These are phyloP conservation scores for Echiichthys vipera DNA, from an alignment of 2,797 vertebrate species.

Conservation along the genomic window DNA sequence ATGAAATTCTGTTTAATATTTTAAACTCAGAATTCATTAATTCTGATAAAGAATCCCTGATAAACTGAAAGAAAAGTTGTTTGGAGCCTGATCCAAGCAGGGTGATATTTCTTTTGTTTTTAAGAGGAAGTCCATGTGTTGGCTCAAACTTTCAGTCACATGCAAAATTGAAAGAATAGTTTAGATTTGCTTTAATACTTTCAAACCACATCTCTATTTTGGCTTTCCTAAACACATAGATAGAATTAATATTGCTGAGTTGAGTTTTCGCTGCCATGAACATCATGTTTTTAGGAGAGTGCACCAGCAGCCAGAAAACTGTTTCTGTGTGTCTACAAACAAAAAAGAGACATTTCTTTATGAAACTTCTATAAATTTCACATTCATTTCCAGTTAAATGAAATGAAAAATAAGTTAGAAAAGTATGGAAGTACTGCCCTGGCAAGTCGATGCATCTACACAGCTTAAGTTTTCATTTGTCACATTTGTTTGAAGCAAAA, in stretches of 20 bases:
- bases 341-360: background rate
- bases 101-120: background rate
- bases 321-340: background rate
- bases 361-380: too few relatives aligned
- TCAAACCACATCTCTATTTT: background rate
- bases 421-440: background rate
- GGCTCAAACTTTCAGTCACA: background rate
- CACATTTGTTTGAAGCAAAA: background rate
- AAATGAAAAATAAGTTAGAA: background rate
- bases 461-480: background rate
- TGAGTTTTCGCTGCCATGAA: background rate
- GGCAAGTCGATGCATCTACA: background rate
- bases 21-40: too few relatives aligned
- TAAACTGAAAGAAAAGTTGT: background rate
- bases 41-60: background rate
- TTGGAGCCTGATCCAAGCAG: background rate
- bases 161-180: background rate
- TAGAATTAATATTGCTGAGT: background rate
- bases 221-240: background rate
- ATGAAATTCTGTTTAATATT: background rate
- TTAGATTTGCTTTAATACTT: background rate
- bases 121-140: conserved; percentile 7
- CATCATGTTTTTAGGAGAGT: background rate
- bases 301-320: background rate
- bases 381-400: background rate